phyloP scores from a whole-genome alignment of 2,888 invertebrate species.

The Sclerodermus sp. region DNA sequence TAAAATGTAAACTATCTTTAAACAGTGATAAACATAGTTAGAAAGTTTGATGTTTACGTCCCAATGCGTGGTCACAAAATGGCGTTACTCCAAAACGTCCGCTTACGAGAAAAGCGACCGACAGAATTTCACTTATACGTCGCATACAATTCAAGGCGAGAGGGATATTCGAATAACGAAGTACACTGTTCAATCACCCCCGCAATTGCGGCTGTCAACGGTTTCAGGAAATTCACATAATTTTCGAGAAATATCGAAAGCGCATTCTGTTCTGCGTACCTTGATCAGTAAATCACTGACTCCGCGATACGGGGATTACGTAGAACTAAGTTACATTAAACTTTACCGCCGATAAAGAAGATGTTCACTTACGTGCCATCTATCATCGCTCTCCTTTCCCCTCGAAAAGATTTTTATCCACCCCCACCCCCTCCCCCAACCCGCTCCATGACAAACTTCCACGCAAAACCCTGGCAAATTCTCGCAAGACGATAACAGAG shows the following conservation, averaged over 20 bases:
- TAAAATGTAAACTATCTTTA: no score
- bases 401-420: no score
- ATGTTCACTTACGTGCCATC: not conserved
- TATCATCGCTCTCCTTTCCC: no score
- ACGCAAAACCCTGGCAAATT: no score
- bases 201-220: constrained; percentile 11
- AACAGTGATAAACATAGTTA: constrained; percentile 19
- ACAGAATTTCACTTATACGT: no score
- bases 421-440: no score
- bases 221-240: constrained; percentile 22
- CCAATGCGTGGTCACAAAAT: constrained; percentile 42
- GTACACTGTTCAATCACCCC: not conserved
- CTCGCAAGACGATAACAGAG: no score
- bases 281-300: constrained; percentile 34
- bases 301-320: constrained; percentile 23
- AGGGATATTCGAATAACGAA: no score
- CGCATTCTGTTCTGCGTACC: constrained; percentile 37
- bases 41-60: constrained; percentile 46
- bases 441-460: no score
- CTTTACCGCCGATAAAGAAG: constrained; percentile 25
- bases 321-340: constrained; percentile 18
- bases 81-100: constrained; percentile 26
- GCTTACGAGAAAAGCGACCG: no score
- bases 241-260: constrained; percentile 30
- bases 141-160: no score